A percentile compares a stretch with the other conserved stretches of the same genome.
Conservation (phyloP, 2,797 vertebrate genomes). For the Takifugu ocellatus region DNA sequence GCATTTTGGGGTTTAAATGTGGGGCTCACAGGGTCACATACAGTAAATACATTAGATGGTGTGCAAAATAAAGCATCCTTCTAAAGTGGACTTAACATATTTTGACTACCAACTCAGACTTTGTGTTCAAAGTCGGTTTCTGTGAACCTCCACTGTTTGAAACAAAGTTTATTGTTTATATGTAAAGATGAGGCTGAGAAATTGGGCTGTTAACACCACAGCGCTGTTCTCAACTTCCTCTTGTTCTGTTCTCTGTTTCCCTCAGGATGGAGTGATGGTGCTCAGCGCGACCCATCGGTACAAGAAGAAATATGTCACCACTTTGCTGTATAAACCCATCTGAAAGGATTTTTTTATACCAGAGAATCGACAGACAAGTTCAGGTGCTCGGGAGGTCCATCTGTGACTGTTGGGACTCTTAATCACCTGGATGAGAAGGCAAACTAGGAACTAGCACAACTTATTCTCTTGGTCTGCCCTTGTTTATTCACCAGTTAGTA, state of each 20-base stretch:
- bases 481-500: conserved; percentile 19
- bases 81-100: too few species aligned
- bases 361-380: conserved; percentile 2
- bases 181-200: too few species aligned
- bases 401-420: neutral
- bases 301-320: conserved; percentile 98
- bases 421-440: neutral
- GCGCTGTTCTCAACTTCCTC: neutral
- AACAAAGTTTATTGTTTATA: neutral
- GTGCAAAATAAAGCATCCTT: too few species aligned
- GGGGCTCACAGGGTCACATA: neutral
- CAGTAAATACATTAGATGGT: too few species aligned
- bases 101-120: neutral
- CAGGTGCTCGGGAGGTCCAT: too few species aligned
- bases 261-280: conserved; percentile 93
- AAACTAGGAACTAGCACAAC: neutral
- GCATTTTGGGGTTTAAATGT: neutral
- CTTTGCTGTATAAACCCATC: conserved; percentile 92
- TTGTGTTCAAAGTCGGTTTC: neutral
- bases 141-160: too few species aligned
- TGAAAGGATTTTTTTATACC: conserved; percentile 59
- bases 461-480: conserved; percentile 30
- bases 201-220: too few species aligned
- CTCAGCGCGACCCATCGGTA: conserved; percentile 94
- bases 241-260: neutral